Percentiles rank a stretch among this genome's conserved stretches.
phyloP scores from a whole-genome alignment of 2,888 invertebrate genomes.

The Tuta absoluta region DNA sequence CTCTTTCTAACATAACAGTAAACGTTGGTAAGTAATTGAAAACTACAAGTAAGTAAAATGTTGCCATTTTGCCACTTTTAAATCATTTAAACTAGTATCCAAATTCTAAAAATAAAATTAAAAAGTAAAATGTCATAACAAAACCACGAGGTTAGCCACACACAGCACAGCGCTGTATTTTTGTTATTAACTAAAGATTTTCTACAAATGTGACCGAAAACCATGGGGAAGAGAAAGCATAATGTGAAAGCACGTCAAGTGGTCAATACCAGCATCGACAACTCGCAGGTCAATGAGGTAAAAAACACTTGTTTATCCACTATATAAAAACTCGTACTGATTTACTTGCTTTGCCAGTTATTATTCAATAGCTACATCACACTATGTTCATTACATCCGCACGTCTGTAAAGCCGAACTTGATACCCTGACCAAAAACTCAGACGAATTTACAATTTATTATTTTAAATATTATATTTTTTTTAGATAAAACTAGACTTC shows the following conservation, averaged over 20 bases:
- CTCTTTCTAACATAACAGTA: too few relatives aligned
- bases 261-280: conserved; percentile 85
- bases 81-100: not conserved
- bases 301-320: conserved; percentile 25
- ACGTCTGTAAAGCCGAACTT: too few relatives aligned
- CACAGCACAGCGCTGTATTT: not conserved
- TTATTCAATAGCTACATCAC: too few relatives aligned
- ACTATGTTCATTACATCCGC: too few relatives aligned
- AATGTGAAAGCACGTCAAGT: conserved; percentile 89
- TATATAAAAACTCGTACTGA: not conserved
- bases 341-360: too few relatives aligned
- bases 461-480: not conserved
- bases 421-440: too few relatives aligned
- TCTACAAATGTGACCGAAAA: conserved; percentile 29
- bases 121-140: conserved; percentile 15
- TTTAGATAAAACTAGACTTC: conserved; percentile 85
- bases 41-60: too few relatives aligned
- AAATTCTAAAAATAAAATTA: not conserved
- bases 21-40: too few relatives aligned
- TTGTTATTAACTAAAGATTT: conserved; percentile 4
- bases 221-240: conserved; percentile 87
- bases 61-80: too few relatives aligned
- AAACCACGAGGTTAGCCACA: conserved; percentile 39
- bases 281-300: conserved; percentile 86
- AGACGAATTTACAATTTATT: conserved; percentile 14